Evolutionary conservation across 2,888 invertebrate species (phyloP), one percentile per base, ranked within the genome.

Genomic region (Halictus quadricinctus): DNA sequence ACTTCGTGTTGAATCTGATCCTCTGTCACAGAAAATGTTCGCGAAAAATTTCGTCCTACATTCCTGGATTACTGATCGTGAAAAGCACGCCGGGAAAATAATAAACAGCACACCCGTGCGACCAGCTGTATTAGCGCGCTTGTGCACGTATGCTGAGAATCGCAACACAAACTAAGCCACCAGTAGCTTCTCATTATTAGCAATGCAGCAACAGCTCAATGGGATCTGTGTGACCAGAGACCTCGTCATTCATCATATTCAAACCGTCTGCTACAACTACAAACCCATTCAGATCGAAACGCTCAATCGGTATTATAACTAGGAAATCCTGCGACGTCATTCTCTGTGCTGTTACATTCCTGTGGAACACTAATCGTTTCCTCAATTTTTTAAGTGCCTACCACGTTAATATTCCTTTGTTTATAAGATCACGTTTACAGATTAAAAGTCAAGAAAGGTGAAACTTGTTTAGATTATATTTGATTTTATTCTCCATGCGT

Each of bases 21-120:
- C 58, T 74, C 25, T 41, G 41, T 41, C 54, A 41, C 41, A n/a
- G 74, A 41, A 58, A 74, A 74, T 41, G 54, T 48, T 74, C 74
- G 41, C 41, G n/a, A 74, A 43, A 54, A 58, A 58, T 41, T 54
- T 58, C n/a, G n/a, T 41, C 36, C n/a, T 15, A 25, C 48, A 54
- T 58, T 58, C 41, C 15, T 36, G 66, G 66, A 36, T 66, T 21
- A 69, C 64, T 1, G 66, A 36, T 41, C 21, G 21, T 1, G 41
- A 36, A 12, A 41, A 69, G 10, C 10, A n/a, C n/a, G 43, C 43
- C 70, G 13, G 10, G 70, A n/a, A 70, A 70, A 21, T 43, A 70
- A 70, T 41, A 69, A 36, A 69, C 36, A 41, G 21, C 4, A 41
- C 8, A 36, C 36, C 36, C 10, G 21, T 41, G 18, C 3, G 29